phyloP scores from a whole-genome alignment of 2,113 vertebrate species.

The Ameiurus melas region DNA sequence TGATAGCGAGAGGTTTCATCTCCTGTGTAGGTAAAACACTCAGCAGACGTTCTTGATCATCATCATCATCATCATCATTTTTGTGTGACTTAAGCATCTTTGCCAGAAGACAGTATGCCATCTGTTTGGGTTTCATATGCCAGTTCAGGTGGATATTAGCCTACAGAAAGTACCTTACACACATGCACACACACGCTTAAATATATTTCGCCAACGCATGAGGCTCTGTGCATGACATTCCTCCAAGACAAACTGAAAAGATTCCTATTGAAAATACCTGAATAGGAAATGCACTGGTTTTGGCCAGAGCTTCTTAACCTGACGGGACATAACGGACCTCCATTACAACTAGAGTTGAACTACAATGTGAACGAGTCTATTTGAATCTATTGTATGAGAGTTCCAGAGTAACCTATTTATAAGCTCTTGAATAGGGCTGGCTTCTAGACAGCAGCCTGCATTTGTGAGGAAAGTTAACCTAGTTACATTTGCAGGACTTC shows the following conservation, averaged over 20 bases:
- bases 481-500: slow-evolving; percentile 49
- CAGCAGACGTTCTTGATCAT: not conserved
- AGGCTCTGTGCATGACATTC: not conserved
- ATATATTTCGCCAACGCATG: not conserved
- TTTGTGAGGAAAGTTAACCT: slow-evolving; percentile 45
- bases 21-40: not conserved
- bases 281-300: not conserved
- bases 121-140: slow-evolving; percentile 30
- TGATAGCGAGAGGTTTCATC: not conserved
- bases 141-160: slow-evolving; percentile 24
- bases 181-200: not conserved
- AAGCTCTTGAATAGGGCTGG: slow-evolving; percentile 22
- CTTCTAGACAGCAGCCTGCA: slow-evolving; percentile 29
- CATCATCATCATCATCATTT: slow-evolving; percentile 15
- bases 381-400: not conserved
- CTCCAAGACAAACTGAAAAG: not conserved
- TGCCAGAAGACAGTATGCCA: slow-evolving; percentile 34
- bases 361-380: slow-evolving; percentile 13
- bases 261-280: not conserved
- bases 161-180: not conserved
- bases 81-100: slow-evolving; percentile 16
- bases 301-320: not conserved
- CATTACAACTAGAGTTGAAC: not conserved
- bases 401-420: slow-evolving; percentile 46
- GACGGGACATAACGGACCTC: not conserved